Base-by-base conservation (phyloP, 2,888 invertebrate species). In the Philopedon plagiatum region DNA sequence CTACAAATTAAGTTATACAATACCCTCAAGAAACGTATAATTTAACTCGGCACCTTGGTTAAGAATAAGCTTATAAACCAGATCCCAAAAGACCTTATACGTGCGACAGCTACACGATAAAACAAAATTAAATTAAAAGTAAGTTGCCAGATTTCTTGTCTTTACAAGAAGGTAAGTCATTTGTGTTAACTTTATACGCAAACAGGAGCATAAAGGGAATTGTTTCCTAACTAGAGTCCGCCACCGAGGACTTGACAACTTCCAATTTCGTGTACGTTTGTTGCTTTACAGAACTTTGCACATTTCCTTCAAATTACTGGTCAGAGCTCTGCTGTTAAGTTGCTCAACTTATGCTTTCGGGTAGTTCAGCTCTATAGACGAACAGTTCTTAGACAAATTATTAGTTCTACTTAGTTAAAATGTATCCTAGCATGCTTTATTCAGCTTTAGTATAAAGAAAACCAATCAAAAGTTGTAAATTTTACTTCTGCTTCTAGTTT, bases 71-170 rank as follows among this genome's bases (percentile, higher is more conserved):
- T 15, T 15, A 13, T 26, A 15, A 54, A 54, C 29, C 26, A 29
- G 29, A 0, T 29, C 51, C 51, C 29, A 5, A 26, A 54, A 46
- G 46, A 46, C 46, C n/a, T 21, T n/a, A n/a, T n/a, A 21, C 46
- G 18, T 29, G 15, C 29, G 29, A 29, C 23, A 54, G 15, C 29
- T 8, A 29, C 29, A 29, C 29, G 15, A 54, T 54, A 54, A 54
- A 54, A 29, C 51, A n/a, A 62, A 62, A 62, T 62, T 62, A 46
- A 62, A 62, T 62, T 62, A 62, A 62, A 62, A 62, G 32, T 62
- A 49, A 62, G 62, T 62, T 46, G 32, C 62, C 46, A 46, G 62
- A 62, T 62, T 62, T 62, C 46, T 44, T 21, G 44, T 32, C 29
- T 44, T 46, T 44, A 29, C 51, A 18, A 29, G 29, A 15, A 61